These are phyloP conservation scores for Leptodirus hochenwartii DNA, from an alignment of 2,888 invertebrate species.

Conservation along the genomic window DNA sequence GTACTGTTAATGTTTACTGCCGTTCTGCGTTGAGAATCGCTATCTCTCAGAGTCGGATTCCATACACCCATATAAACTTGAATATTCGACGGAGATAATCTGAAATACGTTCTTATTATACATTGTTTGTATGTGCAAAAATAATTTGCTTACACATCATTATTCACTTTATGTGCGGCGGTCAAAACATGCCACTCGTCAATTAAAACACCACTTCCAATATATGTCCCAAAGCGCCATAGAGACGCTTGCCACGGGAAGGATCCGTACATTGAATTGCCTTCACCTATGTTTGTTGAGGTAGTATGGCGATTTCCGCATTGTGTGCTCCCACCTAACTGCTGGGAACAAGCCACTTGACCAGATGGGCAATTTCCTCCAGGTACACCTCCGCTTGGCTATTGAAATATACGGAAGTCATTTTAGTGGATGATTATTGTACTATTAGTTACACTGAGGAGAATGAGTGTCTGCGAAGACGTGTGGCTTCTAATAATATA, in stretches of 20 bases:
- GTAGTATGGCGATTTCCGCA: conserved; percentile 2
- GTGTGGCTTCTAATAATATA: too few species aligned
- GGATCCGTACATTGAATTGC: conserved; percentile 3
- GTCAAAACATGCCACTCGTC: background rate
- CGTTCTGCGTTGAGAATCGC: background rate
- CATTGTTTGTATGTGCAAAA: background rate
- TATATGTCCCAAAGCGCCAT: background rate
- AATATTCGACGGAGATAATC: too few species aligned
- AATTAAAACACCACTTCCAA: conserved; percentile 2
- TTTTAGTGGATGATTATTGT: too few species aligned
- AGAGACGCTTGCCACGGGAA: conserved; percentile 1
- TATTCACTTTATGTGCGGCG: too few species aligned
- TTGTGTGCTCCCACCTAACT: background rate
- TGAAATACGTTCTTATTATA: too few species aligned
- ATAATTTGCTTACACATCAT: too few species aligned
- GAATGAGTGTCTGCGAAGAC: too few species aligned
- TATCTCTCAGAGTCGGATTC: conserved; percentile 7
- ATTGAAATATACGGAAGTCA: too few species aligned
- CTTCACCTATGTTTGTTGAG: conserved; percentile 1
- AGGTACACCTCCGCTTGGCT: too few species aligned
- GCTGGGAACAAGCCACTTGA: conserved; percentile 1
- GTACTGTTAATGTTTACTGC: too few species aligned
- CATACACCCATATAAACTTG: conserved; percentile 13
- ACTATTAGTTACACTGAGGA: too few species aligned
- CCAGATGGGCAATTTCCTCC: conserved; percentile 1